These are phyloP conservation scores for Rhagonycha fulva DNA, from an alignment of 2,888 invertebrate species.

Conservation along the genomic window DNA sequence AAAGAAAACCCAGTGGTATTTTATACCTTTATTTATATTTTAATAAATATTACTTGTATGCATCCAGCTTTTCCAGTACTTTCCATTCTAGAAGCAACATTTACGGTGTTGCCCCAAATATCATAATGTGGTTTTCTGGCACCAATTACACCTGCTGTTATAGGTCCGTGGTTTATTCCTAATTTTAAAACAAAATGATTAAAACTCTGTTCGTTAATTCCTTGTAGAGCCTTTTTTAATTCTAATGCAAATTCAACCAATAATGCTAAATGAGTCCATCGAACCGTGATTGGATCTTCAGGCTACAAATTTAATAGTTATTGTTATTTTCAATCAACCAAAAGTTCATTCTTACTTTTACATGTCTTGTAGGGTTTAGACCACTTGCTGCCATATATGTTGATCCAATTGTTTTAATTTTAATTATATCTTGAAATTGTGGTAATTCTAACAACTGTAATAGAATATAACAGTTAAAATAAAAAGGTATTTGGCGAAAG, in stretches of 20 bases:
- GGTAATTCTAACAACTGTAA: slow-evolving; percentile 80
- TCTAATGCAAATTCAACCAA: slow-evolving; percentile 91
- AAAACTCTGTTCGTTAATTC: slow-evolving; percentile 93
- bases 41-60: slow-evolving; percentile 75
- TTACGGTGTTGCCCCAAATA: slow-evolving; percentile 97
- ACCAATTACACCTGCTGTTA: slow-evolving; percentile 94
- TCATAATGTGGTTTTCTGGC: slow-evolving; percentile 95
- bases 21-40: background rate
- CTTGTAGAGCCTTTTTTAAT: slow-evolving; percentile 85
- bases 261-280: slow-evolving; percentile 84
- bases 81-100: slow-evolving; percentile 97
- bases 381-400: slow-evolving; percentile 97
- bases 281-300: slow-evolving; percentile 71
- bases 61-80: slow-evolving; percentile 95
- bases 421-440: slow-evolving; percentile 88
- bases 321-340: background rate
- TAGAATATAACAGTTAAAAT: background rate
- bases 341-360: slow-evolving; percentile 55
- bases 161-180: slow-evolving; percentile 95
- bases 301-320: slow-evolving; percentile 56
- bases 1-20: slow-evolving; percentile 1
- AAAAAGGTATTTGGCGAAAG: background rate
- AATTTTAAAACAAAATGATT: slow-evolving; percentile 92
- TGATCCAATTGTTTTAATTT: slow-evolving; percentile 93
- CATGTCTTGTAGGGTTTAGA: slow-evolving; percentile 72